Percentiles rank a stretch among this genome's conserved stretches.
These are phyloP conservation scores for Thaleichthys pacificus DNA, from an alignment of 2,797 vertebrate species.

Conservation along the genomic window DNA sequence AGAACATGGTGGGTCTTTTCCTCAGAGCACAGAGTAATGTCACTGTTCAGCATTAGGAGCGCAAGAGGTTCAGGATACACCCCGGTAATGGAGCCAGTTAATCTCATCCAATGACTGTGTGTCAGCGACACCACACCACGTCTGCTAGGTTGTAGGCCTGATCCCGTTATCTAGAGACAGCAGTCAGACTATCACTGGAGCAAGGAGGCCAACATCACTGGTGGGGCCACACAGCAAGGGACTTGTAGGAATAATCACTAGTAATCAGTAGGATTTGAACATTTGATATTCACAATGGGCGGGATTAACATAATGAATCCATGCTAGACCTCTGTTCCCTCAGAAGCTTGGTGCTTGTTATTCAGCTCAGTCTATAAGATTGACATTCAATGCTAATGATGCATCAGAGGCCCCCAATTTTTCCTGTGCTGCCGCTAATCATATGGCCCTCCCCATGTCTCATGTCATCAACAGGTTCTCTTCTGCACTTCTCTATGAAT, in stretches of 20 bases:
- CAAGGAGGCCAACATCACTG: constrained; percentile 25
- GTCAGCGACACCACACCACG: constrained; percentile 58
- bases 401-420: constrained; percentile 51
- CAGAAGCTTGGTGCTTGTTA: constrained; percentile 47
- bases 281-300: neutral
- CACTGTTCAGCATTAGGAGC: constrained; percentile 45
- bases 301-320: neutral
- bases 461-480: constrained; percentile 64
- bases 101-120: constrained; percentile 55
- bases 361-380: constrained; percentile 49
- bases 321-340: constrained; percentile 43
- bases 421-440: constrained; percentile 57
- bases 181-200: constrained; percentile 39
- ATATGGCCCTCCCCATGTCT: constrained; percentile 44
- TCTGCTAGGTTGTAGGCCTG: constrained; percentile 50
- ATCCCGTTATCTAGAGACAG: constrained; percentile 56
- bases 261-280: constrained; percentile 26
- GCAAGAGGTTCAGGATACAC: constrained; percentile 46
- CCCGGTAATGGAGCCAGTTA: constrained; percentile 45
- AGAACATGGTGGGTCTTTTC: constrained; percentile 31
- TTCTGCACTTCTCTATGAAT: constrained; percentile 47
- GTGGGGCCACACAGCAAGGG: neutral
- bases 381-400: constrained; percentile 68
- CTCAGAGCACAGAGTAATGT: neutral
- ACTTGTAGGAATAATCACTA: constrained; percentile 25